Evolutionary conservation across 2,888 invertebrate genomes (phyloP).

Genomic region (Hypolimnas misippus): DNA sequence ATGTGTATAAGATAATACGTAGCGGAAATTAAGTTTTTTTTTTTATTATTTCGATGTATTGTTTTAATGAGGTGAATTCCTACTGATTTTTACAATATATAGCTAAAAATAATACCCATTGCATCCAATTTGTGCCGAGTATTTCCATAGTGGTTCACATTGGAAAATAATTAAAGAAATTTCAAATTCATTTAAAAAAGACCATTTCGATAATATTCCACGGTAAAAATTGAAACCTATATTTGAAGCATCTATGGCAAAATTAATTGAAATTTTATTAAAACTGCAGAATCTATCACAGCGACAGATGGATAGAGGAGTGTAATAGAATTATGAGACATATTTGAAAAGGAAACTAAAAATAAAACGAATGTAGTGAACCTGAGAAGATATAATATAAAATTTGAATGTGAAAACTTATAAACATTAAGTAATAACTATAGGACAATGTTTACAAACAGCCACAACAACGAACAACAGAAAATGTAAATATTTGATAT

Average conservation of each 20-base stretch:
- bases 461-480: no score
- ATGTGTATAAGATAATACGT: no score
- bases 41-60: no score
- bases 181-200: neutral
- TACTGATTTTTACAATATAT: no score
- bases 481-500: no score
- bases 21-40: no score
- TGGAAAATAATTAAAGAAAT: neutral
- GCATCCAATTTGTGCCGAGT: neutral
- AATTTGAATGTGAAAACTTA: no score
- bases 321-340: neutral
- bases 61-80: no score
- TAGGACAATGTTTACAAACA: no score
- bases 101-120: neutral
- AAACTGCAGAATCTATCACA: neutral
- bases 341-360: neutral
- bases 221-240: neutral
- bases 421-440: no score
- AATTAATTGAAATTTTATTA: neutral
- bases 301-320: neutral
- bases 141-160: neutral
- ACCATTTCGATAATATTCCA: neutral
- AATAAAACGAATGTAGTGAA: no score
- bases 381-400: no score
- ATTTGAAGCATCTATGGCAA: constrained; percentile 6